phyloP scores from a whole-genome alignment of 2,113 vertebrate genomes.

The Platysteira castanea region DNA sequence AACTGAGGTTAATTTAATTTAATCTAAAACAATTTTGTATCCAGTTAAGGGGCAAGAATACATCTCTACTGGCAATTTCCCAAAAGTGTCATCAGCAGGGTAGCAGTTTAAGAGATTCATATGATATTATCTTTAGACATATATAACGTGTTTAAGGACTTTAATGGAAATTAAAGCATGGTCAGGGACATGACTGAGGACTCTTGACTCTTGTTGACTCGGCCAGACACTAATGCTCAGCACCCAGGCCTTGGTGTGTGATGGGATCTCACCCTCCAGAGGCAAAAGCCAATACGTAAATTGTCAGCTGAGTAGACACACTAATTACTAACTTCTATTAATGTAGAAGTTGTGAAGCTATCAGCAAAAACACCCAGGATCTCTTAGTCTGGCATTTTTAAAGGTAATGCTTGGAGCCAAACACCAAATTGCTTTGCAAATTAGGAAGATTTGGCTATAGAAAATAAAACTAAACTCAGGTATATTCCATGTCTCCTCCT shows the following conservation, averaged over 20 bases:
- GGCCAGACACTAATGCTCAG: not conserved
- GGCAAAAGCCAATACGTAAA: slow-evolving; percentile 6
- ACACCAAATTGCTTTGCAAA: not conserved
- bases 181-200: not conserved
- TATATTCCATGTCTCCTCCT: not conserved
- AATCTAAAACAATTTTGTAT: not conserved
- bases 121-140: not conserved
- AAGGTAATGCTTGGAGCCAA: not conserved
- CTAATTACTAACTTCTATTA: not conserved
- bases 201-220: not conserved
- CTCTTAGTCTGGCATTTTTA: not conserved
- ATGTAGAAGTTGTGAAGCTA: not conserved
- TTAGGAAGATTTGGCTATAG: not conserved
- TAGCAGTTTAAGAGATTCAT: not conserved
- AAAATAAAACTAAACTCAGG: not conserved
- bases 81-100: not conserved
- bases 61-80: not conserved
- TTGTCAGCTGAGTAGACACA: not conserved
- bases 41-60: not conserved
- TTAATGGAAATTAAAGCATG: not conserved
- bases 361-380: not conserved
- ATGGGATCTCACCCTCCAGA: not conserved
- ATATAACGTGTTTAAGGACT: not conserved
- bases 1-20: not conserved
- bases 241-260: not conserved